Evolutionary conservation across 1,140 invertebrate species (phyloP), one percentile per base, ranked within the genome.

Genomic region (Penaeus vannamei): DNA sequence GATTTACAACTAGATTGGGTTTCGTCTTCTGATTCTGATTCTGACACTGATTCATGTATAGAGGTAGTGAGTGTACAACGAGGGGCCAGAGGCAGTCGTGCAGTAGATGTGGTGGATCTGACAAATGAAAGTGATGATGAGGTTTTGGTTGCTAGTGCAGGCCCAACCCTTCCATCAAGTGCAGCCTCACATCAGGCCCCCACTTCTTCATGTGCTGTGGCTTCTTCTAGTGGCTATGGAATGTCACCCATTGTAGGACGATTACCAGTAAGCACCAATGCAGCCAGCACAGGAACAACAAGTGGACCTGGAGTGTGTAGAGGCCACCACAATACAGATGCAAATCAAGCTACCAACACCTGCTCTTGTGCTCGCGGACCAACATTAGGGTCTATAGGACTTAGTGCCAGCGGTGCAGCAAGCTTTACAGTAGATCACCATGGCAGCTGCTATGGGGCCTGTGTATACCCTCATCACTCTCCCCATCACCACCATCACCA

Each of bases 1-100:
- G 96, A 97, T 93, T 93, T 97, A 61, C 96, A 97, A 93, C 93
- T 97, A 77, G 96, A 97, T 92, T 97, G 96, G 95, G 94, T 95
- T 0, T 96, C 92, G 22, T 91, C 92, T 5, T 92, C 92, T 69
- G 92, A 92, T 82, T 91, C 91, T 69, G 91, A 92, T 88, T 93
- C 91, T 8, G 91, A 91, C 72, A 91, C 91, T 84, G 93, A 94
- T 86, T 94, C 93, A 92, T 94, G 93, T 87, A 94, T 94, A 60
- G 96, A 96, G 92, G 95, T 95, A 81, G 94, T 94, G 79, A 94
- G 94, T 46, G 94, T 94, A 90, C 93, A 93, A 86, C 92, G 92
- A 87, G 89, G 92, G 87, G 90, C 91, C 36, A 85, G 91, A 32
- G 86, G 92, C 36, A 77, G 42, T 32, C 92, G 92, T n/a, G 92